A percentile compares a stretch with the other conserved stretches of the same genome.
These are phyloP conservation scores for Heterocephalus glaber DNA, from an alignment of 2,113 vertebrate species.

Conservation along the genomic window DNA sequence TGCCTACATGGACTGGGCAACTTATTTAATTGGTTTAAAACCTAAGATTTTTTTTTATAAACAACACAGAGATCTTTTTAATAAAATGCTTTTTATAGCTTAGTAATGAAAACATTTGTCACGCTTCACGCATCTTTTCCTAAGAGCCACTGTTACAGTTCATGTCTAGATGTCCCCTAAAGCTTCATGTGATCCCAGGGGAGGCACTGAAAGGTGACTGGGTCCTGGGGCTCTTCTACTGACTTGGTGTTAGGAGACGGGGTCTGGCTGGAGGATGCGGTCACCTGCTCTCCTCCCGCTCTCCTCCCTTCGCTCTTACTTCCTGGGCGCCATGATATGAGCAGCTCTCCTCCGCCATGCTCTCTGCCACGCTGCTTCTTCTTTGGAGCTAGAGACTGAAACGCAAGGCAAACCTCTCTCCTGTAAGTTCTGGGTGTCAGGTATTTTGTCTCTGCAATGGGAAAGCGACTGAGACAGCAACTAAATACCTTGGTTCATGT, in stretches of 20 bases:
- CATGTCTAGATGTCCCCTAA: no score
- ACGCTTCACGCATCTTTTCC: neutral
- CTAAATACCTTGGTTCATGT: neutral
- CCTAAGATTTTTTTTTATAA: conserved; percentile 48
- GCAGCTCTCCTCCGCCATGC: neutral
- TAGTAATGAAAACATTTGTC: neutral
- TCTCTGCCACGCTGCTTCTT: neutral
- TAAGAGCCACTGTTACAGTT: neutral
- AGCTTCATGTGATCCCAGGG: neutral
- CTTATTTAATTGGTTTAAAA: conserved; percentile 53
- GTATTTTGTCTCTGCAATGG: neutral
- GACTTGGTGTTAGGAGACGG: neutral
- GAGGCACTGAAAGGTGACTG: neutral
- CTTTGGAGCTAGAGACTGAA: neutral
- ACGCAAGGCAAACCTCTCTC: neutral
- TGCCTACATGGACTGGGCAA: neutral
- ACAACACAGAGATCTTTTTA: neutral
- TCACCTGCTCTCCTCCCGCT: neutral
- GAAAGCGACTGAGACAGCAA: neutral
- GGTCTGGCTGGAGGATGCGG: neutral
- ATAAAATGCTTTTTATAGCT: neutral
- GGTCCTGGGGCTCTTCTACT: fast-evolving
- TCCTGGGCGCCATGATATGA: neutral
- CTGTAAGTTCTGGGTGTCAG: neutral
- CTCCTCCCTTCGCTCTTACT: neutral